Percentiles rank a stretch among this genome's conserved stretches.
Evolutionary conservation across 2,888 invertebrate genomes (phyloP).

Genomic region (Tetropium fuscum): DNA sequence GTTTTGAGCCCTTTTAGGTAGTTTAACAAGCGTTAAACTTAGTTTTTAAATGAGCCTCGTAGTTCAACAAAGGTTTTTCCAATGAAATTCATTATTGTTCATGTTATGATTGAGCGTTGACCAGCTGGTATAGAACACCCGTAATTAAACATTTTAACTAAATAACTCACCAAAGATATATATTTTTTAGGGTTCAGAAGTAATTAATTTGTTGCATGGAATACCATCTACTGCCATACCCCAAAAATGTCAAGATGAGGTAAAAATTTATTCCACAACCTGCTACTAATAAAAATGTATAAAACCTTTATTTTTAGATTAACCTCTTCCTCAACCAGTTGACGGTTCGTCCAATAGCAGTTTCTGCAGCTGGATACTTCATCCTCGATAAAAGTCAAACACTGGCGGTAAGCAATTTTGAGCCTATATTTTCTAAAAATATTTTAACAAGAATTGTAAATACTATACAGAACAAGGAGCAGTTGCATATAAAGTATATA

Average conservation of each 20-base stretch:
- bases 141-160: background rate
- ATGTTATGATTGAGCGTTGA: too few relatives aligned
- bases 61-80: too few relatives aligned
- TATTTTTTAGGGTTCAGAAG: conserved; percentile 48
- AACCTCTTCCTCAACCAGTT: conserved; percentile 51
- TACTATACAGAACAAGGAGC: conserved; percentile 5
- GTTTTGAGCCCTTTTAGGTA: too few relatives aligned
- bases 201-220: conserved; percentile 48
- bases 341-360: conserved; percentile 46
- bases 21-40: too few relatives aligned
- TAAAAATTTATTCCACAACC: conserved; percentile 34
- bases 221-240: conserved; percentile 46
- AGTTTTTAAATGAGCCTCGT: too few relatives aligned
- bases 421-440: conserved; percentile 19
- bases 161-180: background rate
- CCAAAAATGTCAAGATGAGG: conserved; percentile 48
- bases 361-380: conserved; percentile 54
- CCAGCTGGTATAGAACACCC: too few relatives aligned
- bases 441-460: background rate
- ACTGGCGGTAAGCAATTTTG: conserved; percentile 49
- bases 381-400: conserved; percentile 52
- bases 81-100: too few relatives aligned
- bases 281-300: background rate
- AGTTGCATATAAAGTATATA: conserved; percentile 7
- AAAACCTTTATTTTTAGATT: conserved; percentile 44